Conservation (phyloP, 2,113 vertebrate genomes). For the Stigmatopora argus region DNA sequence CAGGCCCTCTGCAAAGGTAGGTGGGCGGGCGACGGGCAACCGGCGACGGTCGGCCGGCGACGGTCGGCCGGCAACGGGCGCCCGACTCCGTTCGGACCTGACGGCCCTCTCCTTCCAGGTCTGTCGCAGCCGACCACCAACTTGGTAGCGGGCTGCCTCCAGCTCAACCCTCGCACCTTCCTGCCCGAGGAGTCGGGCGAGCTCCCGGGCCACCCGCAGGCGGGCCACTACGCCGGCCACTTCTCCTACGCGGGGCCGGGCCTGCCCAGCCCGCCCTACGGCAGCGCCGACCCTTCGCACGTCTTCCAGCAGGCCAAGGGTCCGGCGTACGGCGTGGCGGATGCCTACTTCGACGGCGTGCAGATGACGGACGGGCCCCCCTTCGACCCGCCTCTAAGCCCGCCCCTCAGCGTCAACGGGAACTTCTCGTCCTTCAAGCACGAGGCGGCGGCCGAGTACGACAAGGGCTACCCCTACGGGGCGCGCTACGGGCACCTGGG, state of each 20-base stretch:
- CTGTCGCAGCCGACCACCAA: slow-evolving; percentile 98
- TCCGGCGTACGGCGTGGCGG: slow-evolving; percentile 76
- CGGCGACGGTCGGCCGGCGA: neutral
- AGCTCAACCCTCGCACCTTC: slow-evolving; percentile 94
- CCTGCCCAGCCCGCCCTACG: slow-evolving; percentile 93
- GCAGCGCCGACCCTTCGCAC: slow-evolving; percentile 94
- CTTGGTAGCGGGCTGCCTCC: slow-evolving; percentile 92
- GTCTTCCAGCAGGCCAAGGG: slow-evolving; percentile 89
- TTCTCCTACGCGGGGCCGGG: slow-evolving; percentile 91
- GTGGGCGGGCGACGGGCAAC: neutral
- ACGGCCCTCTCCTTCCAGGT: slow-evolving; percentile 42
- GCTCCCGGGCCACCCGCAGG: slow-evolving; percentile 78
- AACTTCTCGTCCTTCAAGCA: slow-evolving; percentile 98
- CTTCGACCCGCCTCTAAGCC: slow-evolving; percentile 92
- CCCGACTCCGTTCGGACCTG: neutral
- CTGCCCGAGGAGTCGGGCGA: slow-evolving; percentile 91
- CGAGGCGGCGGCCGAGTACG: slow-evolving; percentile 80
- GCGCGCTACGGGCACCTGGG: slow-evolving; percentile 82
- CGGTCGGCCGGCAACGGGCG: too few species aligned
- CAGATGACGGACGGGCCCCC: slow-evolving; percentile 85
- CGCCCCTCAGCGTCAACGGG: slow-evolving; percentile 94
- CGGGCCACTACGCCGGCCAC: slow-evolving; percentile 75
- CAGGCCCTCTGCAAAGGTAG: slow-evolving; percentile 92
- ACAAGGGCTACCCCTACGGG: slow-evolving; percentile 90
- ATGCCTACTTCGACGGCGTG: slow-evolving; percentile 89